Base-by-base conservation (phyloP, 2,888 invertebrate genomes). In the Laspeyria flexula region DNA sequence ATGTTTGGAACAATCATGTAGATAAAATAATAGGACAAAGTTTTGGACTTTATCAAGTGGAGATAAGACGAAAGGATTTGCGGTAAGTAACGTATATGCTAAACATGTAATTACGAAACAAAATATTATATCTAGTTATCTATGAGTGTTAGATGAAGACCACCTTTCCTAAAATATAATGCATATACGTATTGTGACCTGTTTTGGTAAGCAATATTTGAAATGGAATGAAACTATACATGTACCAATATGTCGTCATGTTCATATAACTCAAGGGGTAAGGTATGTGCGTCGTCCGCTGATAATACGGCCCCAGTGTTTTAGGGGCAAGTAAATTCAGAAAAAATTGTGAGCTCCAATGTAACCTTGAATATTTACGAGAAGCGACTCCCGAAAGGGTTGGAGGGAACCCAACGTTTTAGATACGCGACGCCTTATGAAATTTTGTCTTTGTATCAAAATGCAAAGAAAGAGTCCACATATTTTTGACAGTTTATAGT, bases 281-380 rank as follows among this genome's bases (percentile, higher is more conserved):
- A n/a, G n/a, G 12, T 34, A 16, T 34, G 43, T 38, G 35, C 21
- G 55, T 49, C 77, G 64, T 71, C 40, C 38, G 30, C 43, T 43
- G 33, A 29, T 62, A 73, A 67, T 47, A 55, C 70, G 69, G 80
- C 81, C 75, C 54, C 61, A 55, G 48, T 58, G 53, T 70, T 63
- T 69, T 56, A 70, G 68, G 61, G 62, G 54, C 64, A 60, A 84
- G 81, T 79, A 79, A 81, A 85, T 86, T 85, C 78, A 62, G 69
- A 79, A 83, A 84, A 85, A 86, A 86, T 71, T 80, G 81, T 77
- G 77, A 79, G 77, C 78, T 66, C 71, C 71, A 78, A 76, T 75
- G 75, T 85, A 85, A 81, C 84, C 85, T 86, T 83, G 86, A 86
- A 87, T 88, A 87, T 88, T 88, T 84, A 88, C 83, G 81, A 80